These are phyloP conservation scores for Heteractis magnifica DNA, from an alignment of 92 coral and sea anemone species.

Conservation along the genomic window DNA sequence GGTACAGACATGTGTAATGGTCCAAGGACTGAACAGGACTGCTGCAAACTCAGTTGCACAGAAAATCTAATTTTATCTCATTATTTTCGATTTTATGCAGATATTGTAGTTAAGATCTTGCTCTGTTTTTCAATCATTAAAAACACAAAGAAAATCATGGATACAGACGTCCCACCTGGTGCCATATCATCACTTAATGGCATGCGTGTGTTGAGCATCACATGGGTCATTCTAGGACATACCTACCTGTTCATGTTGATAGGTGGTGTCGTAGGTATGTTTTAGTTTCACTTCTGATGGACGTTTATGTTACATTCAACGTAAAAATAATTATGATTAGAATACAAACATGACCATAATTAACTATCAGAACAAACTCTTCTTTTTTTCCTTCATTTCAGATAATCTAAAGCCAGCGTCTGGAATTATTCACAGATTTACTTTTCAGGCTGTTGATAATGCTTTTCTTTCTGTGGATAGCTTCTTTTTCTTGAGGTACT, in stretches of 20 bases:
- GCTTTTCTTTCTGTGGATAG: slow-evolving; percentile 85
- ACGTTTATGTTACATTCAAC: too few relatives aligned
- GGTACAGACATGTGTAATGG: too few relatives aligned
- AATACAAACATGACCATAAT: too few relatives aligned
- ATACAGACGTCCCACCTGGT: slow-evolving; percentile 47
- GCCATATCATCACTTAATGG: slow-evolving; percentile 61
- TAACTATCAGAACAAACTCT: background rate
- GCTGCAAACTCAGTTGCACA: too few relatives aligned
- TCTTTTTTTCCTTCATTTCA: slow-evolving; percentile 13
- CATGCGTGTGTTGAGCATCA: slow-evolving; percentile 53
- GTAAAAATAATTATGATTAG: too few relatives aligned
- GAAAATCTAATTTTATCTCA: too few relatives aligned
- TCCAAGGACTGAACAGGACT: too few relatives aligned
- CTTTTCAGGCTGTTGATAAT: slow-evolving; percentile 69
- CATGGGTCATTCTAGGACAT: slow-evolving; percentile 66
- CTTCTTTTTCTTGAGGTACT: slow-evolving; percentile 89
- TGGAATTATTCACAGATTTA: slow-evolving; percentile 46
- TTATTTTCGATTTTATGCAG: slow-evolving; percentile 9
- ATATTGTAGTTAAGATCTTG: slow-evolving; percentile 17
- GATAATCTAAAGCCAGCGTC: slow-evolving; percentile 11
- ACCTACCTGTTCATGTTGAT: slow-evolving; percentile 24
- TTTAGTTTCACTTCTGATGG: too few relatives aligned
- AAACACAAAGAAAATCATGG: slow-evolving; percentile 54
- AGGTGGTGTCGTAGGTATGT: slow-evolving; percentile 18
- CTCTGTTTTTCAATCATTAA: slow-evolving; percentile 48